phyloP scores from a whole-genome alignment of 2,888 invertebrate genomes.

The Eupithecia pulchellata region DNA sequence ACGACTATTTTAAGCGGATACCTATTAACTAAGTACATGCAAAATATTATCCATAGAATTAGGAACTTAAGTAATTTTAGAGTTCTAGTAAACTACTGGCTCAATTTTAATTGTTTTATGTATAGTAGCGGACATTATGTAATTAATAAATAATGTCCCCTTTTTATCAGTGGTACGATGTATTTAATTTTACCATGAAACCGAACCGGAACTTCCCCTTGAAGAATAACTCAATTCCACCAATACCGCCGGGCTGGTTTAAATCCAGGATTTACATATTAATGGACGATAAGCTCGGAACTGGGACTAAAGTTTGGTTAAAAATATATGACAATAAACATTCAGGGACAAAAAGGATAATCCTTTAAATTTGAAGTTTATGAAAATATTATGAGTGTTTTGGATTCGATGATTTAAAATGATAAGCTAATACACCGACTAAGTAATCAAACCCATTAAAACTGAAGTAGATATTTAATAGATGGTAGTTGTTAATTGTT shows the following conservation, averaged over 20 bases:
- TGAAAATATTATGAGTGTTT: constrained; percentile 8
- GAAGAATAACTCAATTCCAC: constrained; percentile 31
- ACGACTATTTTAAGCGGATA: no score
- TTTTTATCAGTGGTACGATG: background rate
- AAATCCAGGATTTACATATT: constrained; percentile 46
- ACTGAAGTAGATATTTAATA: background rate
- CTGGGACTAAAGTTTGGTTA: constrained; percentile 27
- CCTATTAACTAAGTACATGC: no score
- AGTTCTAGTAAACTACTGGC: no score
- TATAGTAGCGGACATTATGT: no score
- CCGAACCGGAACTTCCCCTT: background rate
- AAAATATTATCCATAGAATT: no score
- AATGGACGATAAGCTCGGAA: constrained; percentile 38
- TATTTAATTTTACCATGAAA: constrained; percentile 1
- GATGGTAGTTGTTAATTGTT: no score
- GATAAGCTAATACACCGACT: background rate
- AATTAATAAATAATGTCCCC: background rate
- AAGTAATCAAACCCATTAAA: background rate
- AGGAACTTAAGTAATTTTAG: no score
- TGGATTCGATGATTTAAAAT: constrained; percentile 1
- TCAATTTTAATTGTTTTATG: no score
- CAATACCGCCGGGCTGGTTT: constrained; percentile 35
- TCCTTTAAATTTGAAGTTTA: constrained; percentile 34
- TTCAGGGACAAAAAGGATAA: constrained; percentile 29
- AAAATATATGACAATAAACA: constrained; percentile 26